Percentiles rank a stretch among this genome's conserved stretches.
Conservation (phyloP, 2,113 vertebrate genomes). For the Mixornis gularis region DNA sequence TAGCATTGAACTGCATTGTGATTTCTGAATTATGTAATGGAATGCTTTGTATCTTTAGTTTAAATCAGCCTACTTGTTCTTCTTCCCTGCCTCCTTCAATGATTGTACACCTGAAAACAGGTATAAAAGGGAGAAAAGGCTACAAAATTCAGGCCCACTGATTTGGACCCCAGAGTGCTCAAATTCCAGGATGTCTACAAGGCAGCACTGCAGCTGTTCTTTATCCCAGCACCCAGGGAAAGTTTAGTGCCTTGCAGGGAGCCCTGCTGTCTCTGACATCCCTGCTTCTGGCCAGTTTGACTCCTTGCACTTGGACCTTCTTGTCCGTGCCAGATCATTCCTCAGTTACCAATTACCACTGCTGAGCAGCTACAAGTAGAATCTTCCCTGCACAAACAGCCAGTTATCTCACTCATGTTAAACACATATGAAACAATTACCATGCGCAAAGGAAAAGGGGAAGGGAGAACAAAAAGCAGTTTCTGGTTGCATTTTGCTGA, state of each 20-base stretch:
- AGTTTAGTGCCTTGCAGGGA: neutral
- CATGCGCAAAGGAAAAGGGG: neutral
- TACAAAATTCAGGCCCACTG: neutral
- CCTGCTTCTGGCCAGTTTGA: neutral
- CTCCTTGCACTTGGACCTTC: neutral
- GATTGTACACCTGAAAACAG: neutral
- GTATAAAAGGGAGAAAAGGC: neutral
- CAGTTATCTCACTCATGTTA: neutral
- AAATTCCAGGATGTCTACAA: neutral
- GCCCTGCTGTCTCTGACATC: neutral
- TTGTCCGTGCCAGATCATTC: neutral
- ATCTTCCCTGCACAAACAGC: neutral
- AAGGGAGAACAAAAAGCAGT: accelerated
- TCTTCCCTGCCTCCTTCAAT: neutral
- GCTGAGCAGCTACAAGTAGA: neutral
- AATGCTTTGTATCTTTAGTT: neutral
- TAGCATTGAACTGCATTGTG: neutral
- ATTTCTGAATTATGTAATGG: neutral
- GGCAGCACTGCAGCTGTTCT: neutral
- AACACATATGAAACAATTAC: neutral
- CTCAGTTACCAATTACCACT: neutral
- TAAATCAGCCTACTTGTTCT: neutral
- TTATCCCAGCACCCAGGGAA: neutral
- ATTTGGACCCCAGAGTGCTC: accelerated
- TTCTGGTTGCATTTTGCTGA: neutral